Evolutionary conservation across 53 echinoderm and acorn worm genomes (phyloP), one percentile per base, ranked within the genome.

Genomic region (Zoroaster sp.): DNA sequence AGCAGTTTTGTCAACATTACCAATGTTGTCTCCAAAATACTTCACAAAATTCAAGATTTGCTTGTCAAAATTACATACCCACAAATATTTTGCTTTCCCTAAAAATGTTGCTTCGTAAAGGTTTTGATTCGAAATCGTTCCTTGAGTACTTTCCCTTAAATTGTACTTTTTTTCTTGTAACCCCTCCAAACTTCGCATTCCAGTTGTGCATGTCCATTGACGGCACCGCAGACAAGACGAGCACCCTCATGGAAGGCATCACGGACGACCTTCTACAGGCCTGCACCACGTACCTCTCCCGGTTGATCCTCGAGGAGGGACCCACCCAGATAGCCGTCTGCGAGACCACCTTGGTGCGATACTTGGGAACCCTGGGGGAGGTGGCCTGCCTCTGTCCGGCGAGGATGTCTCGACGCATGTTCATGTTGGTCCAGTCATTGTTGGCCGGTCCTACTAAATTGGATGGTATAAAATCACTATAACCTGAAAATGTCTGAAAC

Each of bases 351-450:
- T 88, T 97, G 20, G 78, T 94, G 4, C 51, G 89, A 30, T 80
- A 94, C 72, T 86, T 98, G 66, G 93, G 94, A 35, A 91, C 93
- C 17, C 83, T 95, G 21, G 95, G 98, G 21, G 94, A 94, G 74
- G 80, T 96, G 37, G 94, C 94, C 23, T 91, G 91, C 80, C 86
- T 98, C 38, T 90, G 94, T 34, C 98, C 98, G 1, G 87, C 92
- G 4, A 87, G 87, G 59, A 94, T 92, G 42, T 90, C 95, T 0
- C 74, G 80, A 8, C 55, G 91, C 11, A 66, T 93, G 25, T 88
- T 94, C 30, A 94, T 91, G 68, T 52, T 98, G 88, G 98, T 98
- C 5, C 95, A 95, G 89, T 98, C 98, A 23, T 83, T 98, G 37
- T 78, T 98, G 37, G 95, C 93, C 15, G 98, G 95, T 17, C 91